Evolutionary conservation across 1,140 invertebrate species (phyloP).

Genomic region (Pristionchus pacificus): DNA sequence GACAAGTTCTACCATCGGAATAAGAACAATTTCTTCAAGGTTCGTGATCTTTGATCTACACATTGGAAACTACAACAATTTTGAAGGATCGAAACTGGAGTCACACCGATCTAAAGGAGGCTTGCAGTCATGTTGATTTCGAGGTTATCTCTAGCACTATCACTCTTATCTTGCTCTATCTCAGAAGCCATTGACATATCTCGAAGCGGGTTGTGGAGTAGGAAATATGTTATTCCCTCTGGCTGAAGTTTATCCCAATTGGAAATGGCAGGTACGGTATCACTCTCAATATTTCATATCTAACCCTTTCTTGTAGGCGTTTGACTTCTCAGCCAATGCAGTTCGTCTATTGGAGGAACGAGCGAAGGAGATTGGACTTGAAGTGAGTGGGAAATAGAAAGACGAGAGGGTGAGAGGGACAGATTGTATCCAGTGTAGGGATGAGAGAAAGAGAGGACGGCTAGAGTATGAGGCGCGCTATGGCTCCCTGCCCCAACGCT

Average conservation of each 20-base stretch:
- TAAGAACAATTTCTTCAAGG: slow-evolving; percentile 71
- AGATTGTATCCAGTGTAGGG: too few relatives aligned
- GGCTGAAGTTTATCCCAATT: slow-evolving; percentile 70
- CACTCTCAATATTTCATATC: slow-evolving; percentile 64
- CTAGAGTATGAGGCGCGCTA: too few relatives aligned
- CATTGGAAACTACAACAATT: not conserved
- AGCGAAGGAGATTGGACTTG: slow-evolving; percentile 24
- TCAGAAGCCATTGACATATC: slow-evolving; percentile 58
- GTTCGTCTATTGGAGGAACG: slow-evolving; percentile 39
- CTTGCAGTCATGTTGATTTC: slow-evolving; percentile 60
- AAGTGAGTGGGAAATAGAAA: slow-evolving; percentile 9
- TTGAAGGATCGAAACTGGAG: slow-evolving; percentile 92
- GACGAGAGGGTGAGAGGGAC: not conserved
- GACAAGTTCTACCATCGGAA: slow-evolving; percentile 90
- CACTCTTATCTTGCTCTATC: not conserved
- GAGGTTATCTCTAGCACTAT: slow-evolving; percentile 14
- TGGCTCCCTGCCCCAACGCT: too few relatives aligned
- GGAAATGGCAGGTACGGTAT: slow-evolving; percentile 59
- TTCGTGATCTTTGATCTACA: not conserved
- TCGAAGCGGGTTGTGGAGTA: slow-evolving; percentile 94
- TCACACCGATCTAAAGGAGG: slow-evolving; percentile 82
- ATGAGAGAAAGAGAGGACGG: too few relatives aligned
- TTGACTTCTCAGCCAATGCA: slow-evolving; percentile 53
- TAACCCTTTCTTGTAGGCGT: slow-evolving; percentile 57
- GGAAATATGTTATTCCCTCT: slow-evolving; percentile 93